Evolutionary conservation across 2,888 invertebrate genomes (phyloP).

Genomic region (Cyclophora albipunctata): DNA sequence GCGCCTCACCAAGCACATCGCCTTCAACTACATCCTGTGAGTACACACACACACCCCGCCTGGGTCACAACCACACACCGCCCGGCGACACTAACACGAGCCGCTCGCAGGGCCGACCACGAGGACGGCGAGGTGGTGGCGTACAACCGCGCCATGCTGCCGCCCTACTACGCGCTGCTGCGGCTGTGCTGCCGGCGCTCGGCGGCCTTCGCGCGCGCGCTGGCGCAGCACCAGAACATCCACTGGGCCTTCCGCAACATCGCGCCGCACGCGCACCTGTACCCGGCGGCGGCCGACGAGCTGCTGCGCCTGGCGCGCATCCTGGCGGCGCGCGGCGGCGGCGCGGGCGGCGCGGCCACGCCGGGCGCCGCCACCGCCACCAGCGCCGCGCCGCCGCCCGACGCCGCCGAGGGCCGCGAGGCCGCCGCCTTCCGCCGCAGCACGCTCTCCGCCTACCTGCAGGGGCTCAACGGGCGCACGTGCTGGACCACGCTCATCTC

Average conservation of each 20-base stretch:
- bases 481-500: constrained; percentile 96
- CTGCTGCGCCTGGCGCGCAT: constrained; percentile 90
- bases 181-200: constrained; percentile 94
- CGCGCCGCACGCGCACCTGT: constrained; percentile 95
- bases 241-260: constrained; percentile 98
- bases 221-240: constrained; percentile 95
- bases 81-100: no score
- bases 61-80: no score
- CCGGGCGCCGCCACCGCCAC: constrained; percentile 14
- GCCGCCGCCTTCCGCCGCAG: constrained; percentile 89
- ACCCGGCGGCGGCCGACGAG: constrained; percentile 93
- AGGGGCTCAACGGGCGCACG: constrained; percentile 90
- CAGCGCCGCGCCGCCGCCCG: constrained; percentile 38
- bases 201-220: constrained; percentile 86
- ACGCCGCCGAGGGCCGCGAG: constrained; percentile 79
- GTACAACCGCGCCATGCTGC: constrained; percentile 95
- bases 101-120: constrained; percentile 86
- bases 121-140: constrained; percentile 96
- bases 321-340: constrained; percentile 86
- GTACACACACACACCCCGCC: constrained; percentile 48
- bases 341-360: constrained; percentile 13
- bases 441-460: constrained; percentile 90
- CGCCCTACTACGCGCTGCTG: constrained; percentile 92
- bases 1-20: constrained; percentile 93
- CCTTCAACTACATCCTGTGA: constrained; percentile 97